phyloP scores from a whole-genome alignment of 1,140 invertebrate genomes.

The Ceratina australensis region DNA sequence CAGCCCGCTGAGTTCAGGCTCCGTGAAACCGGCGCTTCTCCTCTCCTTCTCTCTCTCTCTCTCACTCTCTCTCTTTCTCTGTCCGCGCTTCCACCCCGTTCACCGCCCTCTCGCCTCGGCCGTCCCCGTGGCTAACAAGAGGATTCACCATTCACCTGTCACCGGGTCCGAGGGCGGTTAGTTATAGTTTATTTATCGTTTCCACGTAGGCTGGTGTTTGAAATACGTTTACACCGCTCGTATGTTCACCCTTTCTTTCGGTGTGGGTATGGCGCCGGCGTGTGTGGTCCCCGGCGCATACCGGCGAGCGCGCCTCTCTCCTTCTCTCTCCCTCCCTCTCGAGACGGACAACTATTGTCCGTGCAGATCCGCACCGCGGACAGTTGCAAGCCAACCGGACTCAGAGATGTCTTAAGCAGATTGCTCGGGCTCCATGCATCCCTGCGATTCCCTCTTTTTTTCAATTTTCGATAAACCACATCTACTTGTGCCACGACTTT shows the following conservation, averaged over 20 bases:
- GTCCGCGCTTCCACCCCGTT: neutral
- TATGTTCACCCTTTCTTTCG: constrained; percentile 68
- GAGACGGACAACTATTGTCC: constrained; percentile 39
- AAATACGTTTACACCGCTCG: constrained; percentile 74
- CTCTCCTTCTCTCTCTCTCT: constrained; percentile 2
- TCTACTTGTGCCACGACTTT: no score
- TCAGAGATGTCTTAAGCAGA: no score
- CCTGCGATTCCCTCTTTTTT: no score
- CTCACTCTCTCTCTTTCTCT: neutral
- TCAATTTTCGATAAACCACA: no score
- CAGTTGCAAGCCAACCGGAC: no score
- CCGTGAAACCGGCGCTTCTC: constrained; percentile 43
- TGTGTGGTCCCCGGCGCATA: constrained; percentile 74
- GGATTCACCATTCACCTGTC: constrained; percentile 78
- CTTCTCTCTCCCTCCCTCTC: no score
- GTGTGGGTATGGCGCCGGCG: constrained; percentile 71
- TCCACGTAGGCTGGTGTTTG: constrained; percentile 74
- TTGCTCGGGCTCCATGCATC: no score
- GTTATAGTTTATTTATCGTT: constrained; percentile 79
- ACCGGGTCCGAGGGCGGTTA: constrained; percentile 75
- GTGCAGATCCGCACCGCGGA: constrained; percentile 15
- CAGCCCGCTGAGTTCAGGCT: constrained; percentile 37
- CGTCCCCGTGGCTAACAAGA: constrained; percentile 73
- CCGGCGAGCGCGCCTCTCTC: constrained; percentile 44
- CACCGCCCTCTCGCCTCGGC: constrained; percentile 24